These are phyloP conservation scores for Glareola pratincola DNA, from an alignment of 2,113 vertebrate species.

Conservation along the genomic window DNA sequence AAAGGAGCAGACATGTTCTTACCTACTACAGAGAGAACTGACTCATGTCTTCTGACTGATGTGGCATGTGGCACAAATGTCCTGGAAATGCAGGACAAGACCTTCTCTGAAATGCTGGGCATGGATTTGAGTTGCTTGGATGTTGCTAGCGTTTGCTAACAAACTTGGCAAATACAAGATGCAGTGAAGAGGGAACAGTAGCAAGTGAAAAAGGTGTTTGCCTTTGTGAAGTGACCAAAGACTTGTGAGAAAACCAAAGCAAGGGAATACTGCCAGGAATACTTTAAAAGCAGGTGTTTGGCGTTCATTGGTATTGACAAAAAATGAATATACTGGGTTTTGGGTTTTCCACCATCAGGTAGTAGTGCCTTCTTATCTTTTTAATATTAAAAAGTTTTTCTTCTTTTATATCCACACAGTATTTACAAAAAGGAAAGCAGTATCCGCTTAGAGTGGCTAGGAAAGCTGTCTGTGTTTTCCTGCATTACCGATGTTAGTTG, in stretches of 20 bases:
- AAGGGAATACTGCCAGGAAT: background rate
- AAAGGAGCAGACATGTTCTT: background rate
- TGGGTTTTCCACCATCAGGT: background rate
- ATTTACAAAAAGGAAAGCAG: background rate
- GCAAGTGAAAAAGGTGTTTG: background rate
- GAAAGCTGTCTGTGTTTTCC: background rate
- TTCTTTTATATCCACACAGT: background rate
- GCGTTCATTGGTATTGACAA: background rate
- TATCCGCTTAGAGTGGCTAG: background rate
- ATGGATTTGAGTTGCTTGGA: background rate
- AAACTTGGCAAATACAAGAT: background rate
- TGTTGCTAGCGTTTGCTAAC: background rate
- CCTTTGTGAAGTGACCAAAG: background rate
- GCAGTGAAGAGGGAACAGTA: background rate
- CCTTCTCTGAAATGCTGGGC: background rate
- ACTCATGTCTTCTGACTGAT: background rate
- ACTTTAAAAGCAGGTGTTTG: background rate
- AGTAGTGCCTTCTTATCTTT: background rate
- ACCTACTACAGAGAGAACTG: background rate
- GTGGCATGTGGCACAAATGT: accelerated
- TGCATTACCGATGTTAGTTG: background rate
- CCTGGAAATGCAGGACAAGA: background rate
- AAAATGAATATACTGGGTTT: background rate
- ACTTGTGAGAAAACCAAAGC: background rate
- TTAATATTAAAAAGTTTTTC: background rate